A percentile compares a stretch with the other conserved stretches of the same genome.
phyloP scores from a whole-genome alignment of 2,888 invertebrate species.

The Altica lythri region DNA sequence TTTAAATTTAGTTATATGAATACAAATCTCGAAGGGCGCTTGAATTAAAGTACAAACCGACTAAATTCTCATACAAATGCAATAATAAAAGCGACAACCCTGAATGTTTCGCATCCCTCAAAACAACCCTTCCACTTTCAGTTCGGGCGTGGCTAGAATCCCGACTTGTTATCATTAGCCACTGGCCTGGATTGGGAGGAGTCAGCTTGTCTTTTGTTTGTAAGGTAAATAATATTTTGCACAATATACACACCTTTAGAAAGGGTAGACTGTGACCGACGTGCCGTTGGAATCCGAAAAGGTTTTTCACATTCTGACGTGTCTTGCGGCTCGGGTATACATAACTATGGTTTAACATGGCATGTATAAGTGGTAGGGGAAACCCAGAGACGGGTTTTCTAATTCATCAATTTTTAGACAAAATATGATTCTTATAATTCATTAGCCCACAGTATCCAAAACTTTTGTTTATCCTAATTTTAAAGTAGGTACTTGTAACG shows the following conservation, averaged over 20 bases:
- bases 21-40: too few species aligned
- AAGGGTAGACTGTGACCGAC: constrained; percentile 53
- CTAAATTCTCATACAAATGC: too few species aligned
- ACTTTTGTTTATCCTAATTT: too few species aligned
- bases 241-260: constrained; percentile 69
- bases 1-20: too few species aligned
- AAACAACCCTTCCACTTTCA: background rate
- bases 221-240: constrained; percentile 76
- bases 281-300: constrained; percentile 4
- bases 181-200: constrained; percentile 57
- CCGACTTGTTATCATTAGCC: constrained; percentile 56
- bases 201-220: constrained; percentile 59
- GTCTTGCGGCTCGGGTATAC: constrained; percentile 51
- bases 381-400: background rate
- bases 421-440: too few species aligned
- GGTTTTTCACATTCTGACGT: constrained; percentile 45
- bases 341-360: constrained; percentile 55
- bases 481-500: too few species aligned
- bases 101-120: constrained; percentile 1
- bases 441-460: too few species aligned
- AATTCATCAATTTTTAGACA: too few species aligned
- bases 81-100: too few species aligned
- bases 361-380: constrained; percentile 41
- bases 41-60: too few species aligned
- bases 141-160: constrained; percentile 45